phyloP scores from a whole-genome alignment of 2,888 invertebrate genomes.

The Melolontha melolontha region DNA sequence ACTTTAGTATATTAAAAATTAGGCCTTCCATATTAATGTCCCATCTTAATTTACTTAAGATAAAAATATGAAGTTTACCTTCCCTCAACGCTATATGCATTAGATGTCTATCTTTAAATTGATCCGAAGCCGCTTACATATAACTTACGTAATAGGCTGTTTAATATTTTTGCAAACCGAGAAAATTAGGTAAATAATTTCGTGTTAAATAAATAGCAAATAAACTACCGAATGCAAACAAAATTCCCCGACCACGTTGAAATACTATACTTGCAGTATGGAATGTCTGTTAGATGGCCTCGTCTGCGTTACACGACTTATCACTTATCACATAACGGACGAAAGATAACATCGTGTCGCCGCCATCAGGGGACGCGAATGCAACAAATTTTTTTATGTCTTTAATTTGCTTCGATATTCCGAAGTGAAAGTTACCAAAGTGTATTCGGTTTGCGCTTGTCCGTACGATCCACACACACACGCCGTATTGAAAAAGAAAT shows the following conservation, averaged over 20 bases:
- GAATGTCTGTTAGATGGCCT: slow-evolving; percentile 5
- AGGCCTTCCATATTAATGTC: too few relatives aligned
- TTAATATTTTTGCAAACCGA: too few relatives aligned
- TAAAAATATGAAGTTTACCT: too few relatives aligned
- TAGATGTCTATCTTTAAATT: too few relatives aligned
- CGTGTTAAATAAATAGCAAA: slow-evolving; percentile 4
- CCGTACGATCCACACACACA: not conserved
- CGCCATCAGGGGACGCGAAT: slow-evolving; percentile 6
- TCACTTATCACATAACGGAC: slow-evolving; percentile 28
- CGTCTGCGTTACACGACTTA: slow-evolving; percentile 16
- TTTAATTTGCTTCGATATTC: slow-evolving; percentile 7
- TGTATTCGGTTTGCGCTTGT: not conserved
- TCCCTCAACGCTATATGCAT: too few relatives aligned
- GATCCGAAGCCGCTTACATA: too few relatives aligned
- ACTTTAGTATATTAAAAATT: too few relatives aligned
- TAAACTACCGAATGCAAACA: slow-evolving; percentile 22
- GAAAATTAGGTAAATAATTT: too few relatives aligned
- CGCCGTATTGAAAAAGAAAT: slow-evolving; percentile 14
- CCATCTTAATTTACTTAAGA: too few relatives aligned
- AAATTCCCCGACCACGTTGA: slow-evolving; percentile 18
- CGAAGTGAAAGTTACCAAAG: not conserved
- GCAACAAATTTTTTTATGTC: slow-evolving; percentile 24
- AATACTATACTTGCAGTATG: slow-evolving; percentile 20
- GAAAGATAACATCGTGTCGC: slow-evolving; percentile 19
- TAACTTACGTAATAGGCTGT: too few relatives aligned